A percentile compares a stretch with the other conserved stretches of the same genome.
Evolutionary conservation across 92 coral and sea anemone genomes (phyloP).

Genomic region (Pocillopora meandrina): DNA sequence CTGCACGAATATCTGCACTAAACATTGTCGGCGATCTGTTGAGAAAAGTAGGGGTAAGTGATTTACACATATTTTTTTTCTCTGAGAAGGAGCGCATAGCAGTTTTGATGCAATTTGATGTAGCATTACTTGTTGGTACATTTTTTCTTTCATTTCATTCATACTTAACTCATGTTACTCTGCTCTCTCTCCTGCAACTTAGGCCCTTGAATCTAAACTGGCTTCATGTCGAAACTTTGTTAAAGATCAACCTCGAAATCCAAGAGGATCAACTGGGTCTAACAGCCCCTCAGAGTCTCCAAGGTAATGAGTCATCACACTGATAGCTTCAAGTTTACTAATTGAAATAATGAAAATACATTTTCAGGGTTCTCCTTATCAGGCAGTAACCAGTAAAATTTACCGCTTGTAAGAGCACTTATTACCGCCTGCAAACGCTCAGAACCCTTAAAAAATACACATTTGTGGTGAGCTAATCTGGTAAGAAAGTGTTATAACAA

Average conservation of each 20-base stretch:
- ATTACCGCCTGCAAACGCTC: no score
- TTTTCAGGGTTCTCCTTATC: no score
- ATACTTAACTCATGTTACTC: not conserved
- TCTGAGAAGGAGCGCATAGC: not conserved
- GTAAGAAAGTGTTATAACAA: no score
- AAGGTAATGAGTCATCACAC: constrained; percentile 55
- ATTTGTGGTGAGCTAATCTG: no score
- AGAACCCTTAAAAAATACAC: no score
- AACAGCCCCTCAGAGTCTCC: constrained; percentile 96
- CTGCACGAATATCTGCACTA: constrained; percentile 97
- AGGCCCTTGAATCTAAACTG: constrained; percentile 99
- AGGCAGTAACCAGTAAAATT: no score
- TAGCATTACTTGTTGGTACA: no score
- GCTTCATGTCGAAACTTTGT: constrained; percentile 99
- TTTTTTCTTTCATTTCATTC: no score
- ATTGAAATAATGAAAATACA: no score
- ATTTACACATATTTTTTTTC: not conserved
- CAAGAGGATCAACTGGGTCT: constrained; percentile 93
- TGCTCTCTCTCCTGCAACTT: not conserved
- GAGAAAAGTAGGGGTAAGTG: constrained; percentile 97
- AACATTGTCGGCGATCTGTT: constrained; percentile 98
- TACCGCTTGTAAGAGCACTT: no score
- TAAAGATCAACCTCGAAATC: constrained; percentile 90
- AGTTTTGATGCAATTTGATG: no score
- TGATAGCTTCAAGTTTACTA: no score